Evolutionary conservation across 2,888 invertebrate genomes (phyloP), one percentile per base, ranked within the genome.

Genomic region (Ernsta delagoae): DNA sequence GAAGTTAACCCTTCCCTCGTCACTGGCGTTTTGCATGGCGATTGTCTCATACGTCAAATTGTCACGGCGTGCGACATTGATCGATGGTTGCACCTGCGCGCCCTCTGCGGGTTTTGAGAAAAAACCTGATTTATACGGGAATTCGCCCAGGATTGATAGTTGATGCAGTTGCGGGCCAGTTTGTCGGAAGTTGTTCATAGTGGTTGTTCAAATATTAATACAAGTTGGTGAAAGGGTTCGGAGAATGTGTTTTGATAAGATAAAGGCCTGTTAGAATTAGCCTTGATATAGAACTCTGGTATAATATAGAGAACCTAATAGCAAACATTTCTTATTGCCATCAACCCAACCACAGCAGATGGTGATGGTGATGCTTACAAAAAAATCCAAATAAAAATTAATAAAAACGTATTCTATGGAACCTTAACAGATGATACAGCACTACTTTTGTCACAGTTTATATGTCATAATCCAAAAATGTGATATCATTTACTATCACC

Each of bases 41-140:
- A 88, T 90, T 91, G 91, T 92, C 90, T 86, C 90, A 90, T 92
- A 92, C 90, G 92, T 93, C 93, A 92, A 88, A 87, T 90, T 90
- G 92, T 91, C 90, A 86, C 86, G 84, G 74, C 54, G 70, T 62
- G 59, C 69, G 89, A 92, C 92, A 79, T 88, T 91, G 92, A 93
- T 90, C 75, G 92, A 93, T 92, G 80, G 82, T 70, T 76, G 88
- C 92, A 93, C 92, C 92, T 92, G 93, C 83, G 73, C 50, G 50
- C 50, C 50, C 50, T 50, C 50, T 50, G 57, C 48, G 39, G 45
- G 59, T 54, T 57, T 50, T 45, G 70, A 64, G 70, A 70, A 70
- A 70, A 70, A 70, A 45, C 64, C 43, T 70, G 70, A 69, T 69
- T 69, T 69, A 69, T 69, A 69, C 62, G 69, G 63, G 69, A 63